A percentile compares a stretch with the other conserved stretches of the same genome.
phyloP scores from a whole-genome alignment of 37 sponge, comb jelly and placozoan species.

The Ianthella basta region DNA sequence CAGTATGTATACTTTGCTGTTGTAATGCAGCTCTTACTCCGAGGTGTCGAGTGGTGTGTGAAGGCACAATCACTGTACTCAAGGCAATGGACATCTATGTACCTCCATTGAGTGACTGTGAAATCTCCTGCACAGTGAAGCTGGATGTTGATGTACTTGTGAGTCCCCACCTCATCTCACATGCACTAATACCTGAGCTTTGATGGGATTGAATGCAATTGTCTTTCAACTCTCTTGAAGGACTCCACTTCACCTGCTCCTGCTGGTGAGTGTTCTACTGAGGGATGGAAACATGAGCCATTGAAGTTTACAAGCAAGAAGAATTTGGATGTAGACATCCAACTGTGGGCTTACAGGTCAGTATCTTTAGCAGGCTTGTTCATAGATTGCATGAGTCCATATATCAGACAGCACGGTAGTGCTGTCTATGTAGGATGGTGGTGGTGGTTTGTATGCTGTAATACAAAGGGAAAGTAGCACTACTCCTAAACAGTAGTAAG shows the following conservation, averaged over 20 bases:
- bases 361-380: background rate
- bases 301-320: slow-evolving; percentile 22
- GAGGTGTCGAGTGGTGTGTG: slow-evolving; percentile 16
- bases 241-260: slow-evolving; percentile 28
- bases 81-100: slow-evolving; percentile 4
- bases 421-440: too few relatives aligned
- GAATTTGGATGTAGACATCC: slow-evolving; percentile 29
- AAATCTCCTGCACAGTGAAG: slow-evolving; percentile 44
- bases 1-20: background rate
- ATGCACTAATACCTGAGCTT: background rate
- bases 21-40: slow-evolving; percentile 28
- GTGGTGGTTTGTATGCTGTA: too few relatives aligned
- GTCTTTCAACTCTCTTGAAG: background rate
- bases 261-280: slow-evolving; percentile 6
- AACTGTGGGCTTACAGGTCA: slow-evolving; percentile 51
- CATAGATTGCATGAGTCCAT: too few relatives aligned
- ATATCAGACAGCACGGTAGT: too few relatives aligned
- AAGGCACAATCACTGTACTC: slow-evolving; percentile 26
- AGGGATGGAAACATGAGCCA: slow-evolving; percentile 34
- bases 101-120: background rate
- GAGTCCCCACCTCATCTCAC: background rate
- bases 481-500: too few relatives aligned
- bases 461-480: too few relatives aligned
- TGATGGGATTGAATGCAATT: too few relatives aligned
- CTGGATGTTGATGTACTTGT: slow-evolving; percentile 29